These are phyloP conservation scores for Caerostris extrusa DNA, from an alignment of 1,140 invertebrate species.

Conservation along the genomic window DNA sequence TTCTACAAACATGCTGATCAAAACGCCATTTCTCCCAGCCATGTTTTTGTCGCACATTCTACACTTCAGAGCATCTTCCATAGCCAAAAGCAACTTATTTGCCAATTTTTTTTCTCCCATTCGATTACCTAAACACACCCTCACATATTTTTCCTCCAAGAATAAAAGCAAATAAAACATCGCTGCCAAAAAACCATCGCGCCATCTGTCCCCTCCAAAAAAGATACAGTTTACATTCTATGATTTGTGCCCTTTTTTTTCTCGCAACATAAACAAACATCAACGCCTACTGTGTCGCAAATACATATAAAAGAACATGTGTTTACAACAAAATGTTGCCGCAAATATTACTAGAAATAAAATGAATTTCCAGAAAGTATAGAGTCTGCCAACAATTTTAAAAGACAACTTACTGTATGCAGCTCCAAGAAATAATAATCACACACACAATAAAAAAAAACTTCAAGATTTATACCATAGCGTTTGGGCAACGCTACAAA, in stretches of 20 bases:
- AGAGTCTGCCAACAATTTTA: background rate
- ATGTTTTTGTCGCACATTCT: background rate
- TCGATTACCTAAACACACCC: background rate
- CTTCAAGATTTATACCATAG: background rate
- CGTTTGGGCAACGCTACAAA: slow-evolving; percentile 49
- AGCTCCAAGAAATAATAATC: background rate
- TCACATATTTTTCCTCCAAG: background rate
- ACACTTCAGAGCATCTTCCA: background rate
- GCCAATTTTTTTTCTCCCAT: background rate
- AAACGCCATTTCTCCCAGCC: background rate
- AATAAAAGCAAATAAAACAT: slow-evolving; percentile 10
- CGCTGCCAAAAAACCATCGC: background rate
- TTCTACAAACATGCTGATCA: background rate
- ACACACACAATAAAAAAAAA: background rate
- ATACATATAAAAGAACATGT: too few relatives aligned
- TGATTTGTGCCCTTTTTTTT: too few relatives aligned
- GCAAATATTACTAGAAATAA: slow-evolving; percentile 21
- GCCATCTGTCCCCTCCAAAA: too few relatives aligned
- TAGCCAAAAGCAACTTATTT: background rate
- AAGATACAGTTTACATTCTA: too few relatives aligned
- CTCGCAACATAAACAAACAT: too few relatives aligned
- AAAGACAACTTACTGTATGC: background rate
- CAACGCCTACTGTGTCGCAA: too few relatives aligned
- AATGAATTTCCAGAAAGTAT: background rate
- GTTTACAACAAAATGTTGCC: background rate